phyloP scores from a whole-genome alignment of 1,140 invertebrate species.

The Pogonus chalceus region DNA sequence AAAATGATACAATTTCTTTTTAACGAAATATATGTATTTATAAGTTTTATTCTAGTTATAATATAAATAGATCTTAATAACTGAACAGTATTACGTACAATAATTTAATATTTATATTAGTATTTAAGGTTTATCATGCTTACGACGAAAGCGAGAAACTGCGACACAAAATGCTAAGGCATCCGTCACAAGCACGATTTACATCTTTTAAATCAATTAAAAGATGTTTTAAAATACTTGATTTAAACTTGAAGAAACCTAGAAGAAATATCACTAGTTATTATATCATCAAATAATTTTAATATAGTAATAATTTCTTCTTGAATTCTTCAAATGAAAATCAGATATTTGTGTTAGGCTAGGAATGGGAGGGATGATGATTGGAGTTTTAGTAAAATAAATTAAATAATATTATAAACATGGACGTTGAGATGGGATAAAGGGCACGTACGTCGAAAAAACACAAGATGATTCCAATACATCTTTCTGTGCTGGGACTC shows the following conservation, averaged over 20 bases:
- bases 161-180: no score
- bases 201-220: not conserved
- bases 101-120: not conserved
- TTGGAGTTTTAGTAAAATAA: not conserved
- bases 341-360: not conserved
- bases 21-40: no score
- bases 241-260: not conserved
- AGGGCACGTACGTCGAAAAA: conserved; percentile 1
- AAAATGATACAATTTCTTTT: no score
- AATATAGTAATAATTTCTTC: no score
- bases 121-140: conserved; percentile 9
- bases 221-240: not conserved
- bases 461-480: not conserved
- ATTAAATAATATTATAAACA: conserved; percentile 7
- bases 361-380: conserved; percentile 2
- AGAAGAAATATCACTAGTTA: conserved; percentile 14
- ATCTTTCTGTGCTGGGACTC: not conserved
- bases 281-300: no score
- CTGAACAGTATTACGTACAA: not conserved
- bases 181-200: conserved; percentile 9
- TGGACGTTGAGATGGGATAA: not conserved
- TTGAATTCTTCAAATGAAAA: no score
- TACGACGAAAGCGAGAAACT: not conserved
- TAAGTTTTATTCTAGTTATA: no score
- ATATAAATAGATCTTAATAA: conserved; percentile 3